Evolutionary conservation across 2,113 vertebrate species (phyloP), one percentile per base, ranked within the genome.

Genomic region (Peromyscus polionotus): DNA sequence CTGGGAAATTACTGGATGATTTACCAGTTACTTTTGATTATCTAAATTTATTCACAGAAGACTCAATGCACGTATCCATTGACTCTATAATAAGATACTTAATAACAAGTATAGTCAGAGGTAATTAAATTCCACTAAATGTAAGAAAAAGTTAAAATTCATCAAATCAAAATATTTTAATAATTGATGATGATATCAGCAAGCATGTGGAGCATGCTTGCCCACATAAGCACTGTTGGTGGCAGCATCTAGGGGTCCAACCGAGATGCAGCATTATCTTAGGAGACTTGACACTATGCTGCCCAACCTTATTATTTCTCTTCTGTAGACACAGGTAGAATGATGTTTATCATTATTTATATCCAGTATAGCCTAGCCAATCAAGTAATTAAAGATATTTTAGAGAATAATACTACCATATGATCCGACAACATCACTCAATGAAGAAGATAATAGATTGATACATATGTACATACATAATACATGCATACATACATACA

Each of bases 101-200:
- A 90, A 57, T 77, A 72, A 7, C 20, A 72, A 45, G 1, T 77
- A 72, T 77, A 90, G 28, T 89, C 5, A 92, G 31, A 54, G 11
- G 39, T 36, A 88, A 65, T 87, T 87, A 81, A 92, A 95, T 83
- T 72, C 63, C 63, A 79, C 10, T 36, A n/a, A 96, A 72, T 65
- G 57, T 48, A 2, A 63, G n/a, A 65, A 81, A 57, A 7, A 72
- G 63, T 94, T 87, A 4, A 16, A 92, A 92, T 87, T 51, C 3
- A 92, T 90, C 39, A 68, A 5, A 61, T 80, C 48, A 87, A 76
- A 72, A 36, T 39, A 59, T 48, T 80, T 80, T 86, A 73, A 89
- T 77, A 22, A 39, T 5, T 94, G 36, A 54, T 24, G 73, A 20
- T 13, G 57, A 12, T 36, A 14, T 73, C 5, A 95, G 42, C 11